Evolutionary conservation across 1,140 invertebrate species (phyloP).

Genomic region (Cryptotermes secundus): DNA sequence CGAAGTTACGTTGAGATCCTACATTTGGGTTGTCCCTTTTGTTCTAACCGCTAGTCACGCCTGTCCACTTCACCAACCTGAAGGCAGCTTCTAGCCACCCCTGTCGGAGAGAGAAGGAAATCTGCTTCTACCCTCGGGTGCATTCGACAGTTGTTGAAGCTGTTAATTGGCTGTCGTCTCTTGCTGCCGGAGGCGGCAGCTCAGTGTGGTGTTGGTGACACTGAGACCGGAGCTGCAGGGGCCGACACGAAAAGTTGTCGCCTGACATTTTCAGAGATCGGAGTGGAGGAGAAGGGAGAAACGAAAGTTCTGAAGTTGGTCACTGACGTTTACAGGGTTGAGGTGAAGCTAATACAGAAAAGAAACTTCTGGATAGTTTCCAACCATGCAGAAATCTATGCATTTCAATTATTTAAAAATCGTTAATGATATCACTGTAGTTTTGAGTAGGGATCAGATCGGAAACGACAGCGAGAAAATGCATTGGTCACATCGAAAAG

Average conservation of each 20-base stretch:
- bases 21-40: too few species aligned
- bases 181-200: background rate
- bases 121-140: background rate
- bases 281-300: background rate
- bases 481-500: too few species aligned
- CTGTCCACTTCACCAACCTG: too few species aligned
- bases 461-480: too few species aligned
- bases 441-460: too few species aligned
- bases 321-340: background rate
- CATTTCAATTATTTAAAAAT: background rate
- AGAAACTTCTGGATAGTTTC: background rate
- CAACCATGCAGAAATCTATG: background rate
- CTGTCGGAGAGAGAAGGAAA: background rate
- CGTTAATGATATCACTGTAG: too few species aligned
- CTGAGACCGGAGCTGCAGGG: background rate
- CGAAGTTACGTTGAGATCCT: too few species aligned
- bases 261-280: background rate
- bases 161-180: background rate
- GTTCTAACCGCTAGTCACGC: too few species aligned
- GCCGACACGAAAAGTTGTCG: background rate
- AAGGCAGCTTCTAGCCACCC: background rate
- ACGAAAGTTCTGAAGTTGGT: background rate
- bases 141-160: background rate
- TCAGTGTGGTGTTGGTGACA: background rate
- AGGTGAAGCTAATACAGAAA: background rate